Evolutionary conservation across 2,888 invertebrate genomes (phyloP), one percentile per base, ranked within the genome.

Genomic region (Asteroscopus sphinx): DNA sequence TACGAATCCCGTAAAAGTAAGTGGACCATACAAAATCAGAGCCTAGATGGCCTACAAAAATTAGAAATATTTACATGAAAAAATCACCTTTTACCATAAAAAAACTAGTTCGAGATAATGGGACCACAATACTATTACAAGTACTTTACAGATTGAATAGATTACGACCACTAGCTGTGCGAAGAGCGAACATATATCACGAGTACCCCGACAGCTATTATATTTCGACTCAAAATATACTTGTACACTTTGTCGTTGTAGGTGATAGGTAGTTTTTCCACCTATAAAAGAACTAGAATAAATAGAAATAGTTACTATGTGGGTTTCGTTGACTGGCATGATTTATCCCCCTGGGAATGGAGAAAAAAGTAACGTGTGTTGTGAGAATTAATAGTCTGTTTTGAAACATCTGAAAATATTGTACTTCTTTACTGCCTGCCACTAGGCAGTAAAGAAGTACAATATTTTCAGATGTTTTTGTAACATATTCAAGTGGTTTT

Each of bases 131-230:
- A 66, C 51, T 60, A 64, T 73, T n/a, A n/a, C n/a, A n/a, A n/a
- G 53, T 33, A 5, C n/a, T 73, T 64, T 59, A 65, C 55, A 49
- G 60, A 73, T 77, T 69, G 68, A 77, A 77, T 76, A 76, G 71
- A 79, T 79, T 76, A 68, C 69, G 59, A 46, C 69, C 56, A 52
- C 59, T 49, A 11, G 45, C 37, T 52, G 55, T 42, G 55, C 49
- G 52, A 56, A 62, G 52, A 48, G 37, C 40, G 40, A 57, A 45
- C 25, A 73, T 80, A 76, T 75, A 68, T 76, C 60, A 63, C 39
- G 11, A 33, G 54, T 16, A 35, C 32, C 16, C 49, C 51, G 51
- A 54, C 67, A 60, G 37, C 47, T 54, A 48, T 65, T 65, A 60
- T 64, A 37, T 51, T 58, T 16, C 12, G 21, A 41, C 39, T 26